Conservation (phyloP, 2,888 invertebrate species). For the Chrysolina americana region DNA sequence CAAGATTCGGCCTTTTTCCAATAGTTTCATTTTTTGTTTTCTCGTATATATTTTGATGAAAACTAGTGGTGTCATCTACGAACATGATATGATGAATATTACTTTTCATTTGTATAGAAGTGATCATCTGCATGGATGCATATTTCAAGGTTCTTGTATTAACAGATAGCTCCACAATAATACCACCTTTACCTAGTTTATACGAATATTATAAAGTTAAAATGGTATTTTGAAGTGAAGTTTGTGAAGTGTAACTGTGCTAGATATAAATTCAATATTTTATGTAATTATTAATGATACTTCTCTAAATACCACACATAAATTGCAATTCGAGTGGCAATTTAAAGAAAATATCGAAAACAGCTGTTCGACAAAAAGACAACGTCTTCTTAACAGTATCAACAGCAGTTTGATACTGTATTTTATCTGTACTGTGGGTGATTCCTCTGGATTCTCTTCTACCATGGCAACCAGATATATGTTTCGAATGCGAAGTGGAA, state of each 20-base stretch:
- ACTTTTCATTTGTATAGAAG: too few relatives aligned
- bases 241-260: too few relatives aligned
- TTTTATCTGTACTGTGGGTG: slow-evolving; percentile 23
- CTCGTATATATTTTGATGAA: too few relatives aligned
- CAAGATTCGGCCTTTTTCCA: too few relatives aligned
- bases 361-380: slow-evolving; percentile 11
- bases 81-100: too few relatives aligned
- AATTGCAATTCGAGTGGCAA: slow-evolving; percentile 8
- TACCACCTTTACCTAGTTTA: slow-evolving; percentile 10
- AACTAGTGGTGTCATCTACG: too few relatives aligned
- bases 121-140: too few relatives aligned
- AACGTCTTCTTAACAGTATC: slow-evolving; percentile 12
- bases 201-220: too few relatives aligned
- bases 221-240: too few relatives aligned
- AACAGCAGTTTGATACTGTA: slow-evolving; percentile 20
- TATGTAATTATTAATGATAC: slow-evolving; percentile 9
- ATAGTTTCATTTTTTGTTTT: too few relatives aligned
- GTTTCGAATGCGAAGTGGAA: slow-evolving; percentile 26
- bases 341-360: slow-evolving; percentile 15
- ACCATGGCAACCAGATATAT: slow-evolving; percentile 24
- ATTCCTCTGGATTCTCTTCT: slow-evolving; percentile 17
- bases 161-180: slow-evolving; percentile 24
- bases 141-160: too few relatives aligned
- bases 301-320: neutral
- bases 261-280: slow-evolving; percentile 7